phyloP scores from a whole-genome alignment of 2,797 vertebrate species.

The Moxostoma hubbsi region DNA sequence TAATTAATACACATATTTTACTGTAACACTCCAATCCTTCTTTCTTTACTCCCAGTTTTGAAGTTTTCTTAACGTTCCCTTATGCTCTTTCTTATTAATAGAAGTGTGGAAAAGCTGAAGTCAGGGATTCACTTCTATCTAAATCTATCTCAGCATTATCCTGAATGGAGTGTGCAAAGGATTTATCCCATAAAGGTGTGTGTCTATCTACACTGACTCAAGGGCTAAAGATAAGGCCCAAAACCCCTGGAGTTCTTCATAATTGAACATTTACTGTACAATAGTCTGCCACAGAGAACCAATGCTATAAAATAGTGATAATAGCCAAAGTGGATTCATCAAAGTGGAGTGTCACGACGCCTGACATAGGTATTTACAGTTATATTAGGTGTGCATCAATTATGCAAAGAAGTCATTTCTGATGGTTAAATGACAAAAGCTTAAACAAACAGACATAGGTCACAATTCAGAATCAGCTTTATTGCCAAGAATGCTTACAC shows the following conservation, averaged over 20 bases:
- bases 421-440: background rate
- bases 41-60: background rate
- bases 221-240: slow-evolving; percentile 50
- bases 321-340: slow-evolving; percentile 35
- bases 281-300: slow-evolving; percentile 34
- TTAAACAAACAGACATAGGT: background rate
- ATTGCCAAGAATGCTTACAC: too few species aligned
- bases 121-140: slow-evolving; percentile 43
- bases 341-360: background rate
- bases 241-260: slow-evolving; percentile 44
- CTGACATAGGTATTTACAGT: background rate
- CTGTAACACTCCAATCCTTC: background rate
- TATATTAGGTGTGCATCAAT: background rate
- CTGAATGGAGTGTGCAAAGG: slow-evolving; percentile 19
- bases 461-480: too few species aligned
- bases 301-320: slow-evolving; percentile 29
- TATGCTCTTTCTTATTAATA: slow-evolving; percentile 2
- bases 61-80: background rate
- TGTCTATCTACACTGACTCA: slow-evolving; percentile 40
- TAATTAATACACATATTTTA: background rate
- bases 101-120: slow-evolving; percentile 36
- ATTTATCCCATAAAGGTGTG: slow-evolving; percentile 41
- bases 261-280: slow-evolving; percentile 58
- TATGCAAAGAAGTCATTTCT: background rate
- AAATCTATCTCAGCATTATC: slow-evolving; percentile 45